Evolutionary conservation across 1,140 invertebrate genomes (phyloP).

Genomic region (Drosophila bifasciata): DNA sequence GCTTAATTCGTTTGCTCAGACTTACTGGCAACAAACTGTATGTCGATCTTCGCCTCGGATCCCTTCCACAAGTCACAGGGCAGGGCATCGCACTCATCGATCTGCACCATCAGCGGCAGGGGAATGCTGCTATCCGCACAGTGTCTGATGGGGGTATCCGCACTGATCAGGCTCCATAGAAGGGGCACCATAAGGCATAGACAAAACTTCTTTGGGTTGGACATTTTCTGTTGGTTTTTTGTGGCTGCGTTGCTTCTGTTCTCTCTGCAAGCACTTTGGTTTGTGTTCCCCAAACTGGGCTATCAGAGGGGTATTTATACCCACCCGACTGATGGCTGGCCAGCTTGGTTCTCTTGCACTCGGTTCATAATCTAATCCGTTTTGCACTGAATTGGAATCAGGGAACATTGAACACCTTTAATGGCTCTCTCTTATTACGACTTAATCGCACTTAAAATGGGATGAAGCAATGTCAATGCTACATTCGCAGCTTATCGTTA

Average conservation of each 20-base stretch:
- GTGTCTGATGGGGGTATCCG: conserved; percentile 55
- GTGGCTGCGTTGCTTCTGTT: neutral
- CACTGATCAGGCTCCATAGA: conserved; percentile 20
- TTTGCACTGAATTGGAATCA: conserved; percentile 20
- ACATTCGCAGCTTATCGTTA: too few relatives aligned
- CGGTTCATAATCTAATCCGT: conserved; percentile 54
- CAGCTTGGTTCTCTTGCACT: conserved; percentile 41
- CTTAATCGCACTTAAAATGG: conserved; percentile 10
- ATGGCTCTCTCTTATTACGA: conserved; percentile 15
- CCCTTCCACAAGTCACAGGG: conserved; percentile 71
- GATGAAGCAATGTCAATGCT: neutral
- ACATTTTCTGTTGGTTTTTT: conserved; percentile 32
- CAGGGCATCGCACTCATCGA: conserved; percentile 55
- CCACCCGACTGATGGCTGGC: too few relatives aligned
- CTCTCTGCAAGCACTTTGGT: conserved; percentile 8
- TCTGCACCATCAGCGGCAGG: conserved; percentile 64
- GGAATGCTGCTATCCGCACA: conserved; percentile 44
- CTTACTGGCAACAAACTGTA: conserved; percentile 79
- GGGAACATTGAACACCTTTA: neutral
- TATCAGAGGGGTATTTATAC: conserved; percentile 29
- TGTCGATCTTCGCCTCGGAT: conserved; percentile 50
- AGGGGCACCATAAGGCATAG: conserved; percentile 39
- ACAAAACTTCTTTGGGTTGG: conserved; percentile 21
- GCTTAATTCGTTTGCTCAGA: neutral
- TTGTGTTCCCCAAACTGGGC: conserved; percentile 14